A percentile compares a stretch with the other conserved stretches of the same genome.
Conservation (phyloP, 2,113 vertebrate genomes). For the Acrocephalus arundinaceus region DNA sequence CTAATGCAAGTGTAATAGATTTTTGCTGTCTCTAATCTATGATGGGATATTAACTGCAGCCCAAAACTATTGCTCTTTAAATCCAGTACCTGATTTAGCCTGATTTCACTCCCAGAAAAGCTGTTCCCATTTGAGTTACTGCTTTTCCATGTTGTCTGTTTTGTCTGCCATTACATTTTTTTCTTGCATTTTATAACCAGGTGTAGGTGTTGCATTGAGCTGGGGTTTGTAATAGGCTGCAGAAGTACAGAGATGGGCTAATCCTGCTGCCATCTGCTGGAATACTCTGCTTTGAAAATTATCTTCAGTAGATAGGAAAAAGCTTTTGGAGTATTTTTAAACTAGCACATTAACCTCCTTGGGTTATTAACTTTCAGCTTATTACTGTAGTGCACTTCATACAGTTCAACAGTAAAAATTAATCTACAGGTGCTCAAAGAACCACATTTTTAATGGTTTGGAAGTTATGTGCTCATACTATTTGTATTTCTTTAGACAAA, state of each 20-base stretch:
- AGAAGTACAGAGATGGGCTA: not conserved
- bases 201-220: not conserved
- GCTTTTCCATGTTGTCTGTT: not conserved
- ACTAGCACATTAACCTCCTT: not conserved
- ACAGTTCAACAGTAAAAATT: not conserved
- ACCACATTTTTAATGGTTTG: not conserved
- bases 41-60: not conserved
- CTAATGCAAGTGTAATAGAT: not conserved
- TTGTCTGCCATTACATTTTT: not conserved
- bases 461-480: not conserved
- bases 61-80: not conserved
- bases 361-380: not conserved
- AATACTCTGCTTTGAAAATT: not conserved
- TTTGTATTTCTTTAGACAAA: not conserved
- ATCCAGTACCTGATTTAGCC: not conserved
- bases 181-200: not conserved
- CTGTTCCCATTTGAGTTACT: not conserved
- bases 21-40: not conserved
- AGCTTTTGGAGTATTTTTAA: not conserved
- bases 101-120: not conserved
- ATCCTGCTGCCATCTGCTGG: constrained; percentile 37
- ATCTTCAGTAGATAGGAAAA: not conserved
- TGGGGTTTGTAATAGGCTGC: not conserved
- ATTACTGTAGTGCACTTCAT: not conserved
- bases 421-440: not conserved